phyloP scores from a whole-genome alignment of 2,113 vertebrate genomes.

The Channa maculata region DNA sequence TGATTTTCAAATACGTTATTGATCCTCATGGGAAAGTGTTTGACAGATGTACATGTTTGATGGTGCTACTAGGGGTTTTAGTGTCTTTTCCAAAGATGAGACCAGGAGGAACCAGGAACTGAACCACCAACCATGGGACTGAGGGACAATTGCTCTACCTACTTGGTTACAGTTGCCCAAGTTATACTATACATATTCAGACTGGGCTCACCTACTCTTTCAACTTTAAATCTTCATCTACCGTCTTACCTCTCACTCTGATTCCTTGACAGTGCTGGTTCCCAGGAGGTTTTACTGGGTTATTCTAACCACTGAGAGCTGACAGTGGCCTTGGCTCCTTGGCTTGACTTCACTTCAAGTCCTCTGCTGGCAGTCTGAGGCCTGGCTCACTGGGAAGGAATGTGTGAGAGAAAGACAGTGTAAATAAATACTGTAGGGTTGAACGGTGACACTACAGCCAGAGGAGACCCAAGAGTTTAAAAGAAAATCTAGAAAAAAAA shows the following conservation, averaged over 20 bases:
- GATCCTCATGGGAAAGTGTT: too few species aligned
- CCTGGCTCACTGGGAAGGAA: conserved; percentile 92
- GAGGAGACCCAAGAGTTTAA: conserved; percentile 55
- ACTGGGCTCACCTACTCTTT: neutral
- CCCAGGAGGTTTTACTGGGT: conserved; percentile 73
- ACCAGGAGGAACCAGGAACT: too few species aligned
- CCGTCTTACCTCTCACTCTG: conserved; percentile 38
- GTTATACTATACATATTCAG: neutral
- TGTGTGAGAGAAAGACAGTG: conserved; percentile 90
- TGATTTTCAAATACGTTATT: too few species aligned
- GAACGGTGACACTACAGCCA: conserved; percentile 83
- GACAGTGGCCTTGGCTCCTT: conserved; percentile 82
- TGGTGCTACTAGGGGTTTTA: too few species aligned
- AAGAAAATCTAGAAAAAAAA: conserved; percentile 17
- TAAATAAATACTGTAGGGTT: conserved; percentile 88
- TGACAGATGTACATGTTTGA: too few species aligned
- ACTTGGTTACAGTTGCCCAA: too few species aligned
- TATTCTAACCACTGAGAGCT: conserved; percentile 76
- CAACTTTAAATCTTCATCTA: neutral
- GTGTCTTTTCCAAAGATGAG: too few species aligned
- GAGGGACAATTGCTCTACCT: too few species aligned
- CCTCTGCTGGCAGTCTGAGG: conserved; percentile 85
- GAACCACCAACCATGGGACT: too few species aligned
- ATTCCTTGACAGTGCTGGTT: conserved; percentile 14
- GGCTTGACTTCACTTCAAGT: conserved; percentile 84